Base-by-base conservation (phyloP, 2,888 invertebrate species). In the Pycnomerus fuliginosus region DNA sequence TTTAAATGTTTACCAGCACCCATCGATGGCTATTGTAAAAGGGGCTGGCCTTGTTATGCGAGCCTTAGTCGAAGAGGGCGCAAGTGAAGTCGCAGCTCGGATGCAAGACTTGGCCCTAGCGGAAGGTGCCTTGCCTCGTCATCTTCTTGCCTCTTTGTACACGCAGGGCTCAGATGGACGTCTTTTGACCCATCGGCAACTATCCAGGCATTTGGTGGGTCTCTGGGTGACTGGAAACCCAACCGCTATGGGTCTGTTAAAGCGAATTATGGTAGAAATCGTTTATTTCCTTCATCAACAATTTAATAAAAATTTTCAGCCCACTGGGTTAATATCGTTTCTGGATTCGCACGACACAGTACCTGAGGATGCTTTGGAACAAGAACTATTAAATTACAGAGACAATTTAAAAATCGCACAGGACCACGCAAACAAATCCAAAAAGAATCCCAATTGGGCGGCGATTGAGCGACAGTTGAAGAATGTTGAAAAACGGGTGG, bases 41-140 rank as follows among this genome's bases (percentile, higher is more conserved):
- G 98, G 98, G 23, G 98, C 98, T 0, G 98, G 99, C 0, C 76
- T 99, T 37, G 91, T 99, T 31, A 90, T 98, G 86, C 84, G 97
- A 50, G 98, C 99, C 12, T 82, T 99, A 16, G 96, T 99, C 38
- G 99, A 99, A 74, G 99, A 99, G 73, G 97, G 97, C 1, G 89
- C 90, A 55, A 80, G 85, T n/a, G 87, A 87, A 60, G 88, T 95
- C 8, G 93, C 96, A 0, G 82, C 87, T 16, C 85, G 89, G 63
- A 97, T 98, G 95, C 98, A 97, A 74, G 87, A 91, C 33, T 76
- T 99, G 52, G 95, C 99, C 0, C 74, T 99, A 36, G 93, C 93
- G 2, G 98, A 99, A 74, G 98, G 97, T 2, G 97, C 99, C 0
- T 74, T 99, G 37, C 93, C 96, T 5, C 79, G 93, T 2, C 99